Percentiles rank a stretch among this genome's conserved stretches.
These are phyloP conservation scores for Diachasma alloeum DNA, from an alignment of 1,140 invertebrate genomes.

Conservation along the genomic window DNA sequence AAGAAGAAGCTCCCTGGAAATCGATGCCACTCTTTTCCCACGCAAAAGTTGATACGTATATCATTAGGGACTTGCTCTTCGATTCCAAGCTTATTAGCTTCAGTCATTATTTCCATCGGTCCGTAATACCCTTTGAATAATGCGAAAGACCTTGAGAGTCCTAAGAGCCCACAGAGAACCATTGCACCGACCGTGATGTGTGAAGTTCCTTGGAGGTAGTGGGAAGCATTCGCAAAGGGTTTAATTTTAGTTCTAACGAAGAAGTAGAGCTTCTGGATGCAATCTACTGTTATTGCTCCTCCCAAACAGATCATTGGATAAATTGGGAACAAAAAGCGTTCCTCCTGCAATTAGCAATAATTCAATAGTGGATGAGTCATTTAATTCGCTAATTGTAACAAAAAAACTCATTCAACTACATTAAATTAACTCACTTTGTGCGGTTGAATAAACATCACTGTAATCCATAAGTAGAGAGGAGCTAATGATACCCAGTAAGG, in stretches of 20 bases:
- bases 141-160: constrained; percentile 59
- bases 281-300: constrained; percentile 85
- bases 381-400: no score
- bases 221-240: constrained; percentile 63
- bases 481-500: constrained; percentile 78
- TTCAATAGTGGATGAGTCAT: no score
- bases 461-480: constrained; percentile 89
- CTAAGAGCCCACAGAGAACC: constrained; percentile 60
- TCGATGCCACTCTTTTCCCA: constrained; percentile 98
- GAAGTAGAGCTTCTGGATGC: constrained; percentile 80
- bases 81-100: constrained; percentile 74
- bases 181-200: constrained; percentile 75
- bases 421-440: constrained; percentile 78
- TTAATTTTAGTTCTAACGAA: constrained; percentile 67
- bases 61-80: constrained; percentile 67
- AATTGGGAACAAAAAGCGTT: constrained; percentile 95
- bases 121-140: constrained; percentile 83
- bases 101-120: constrained; percentile 88
- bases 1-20: constrained; percentile 96
- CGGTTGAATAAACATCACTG: constrained; percentile 88
- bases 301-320: constrained; percentile 91
- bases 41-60: constrained; percentile 83
- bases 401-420: no score
- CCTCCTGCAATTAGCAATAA: constrained; percentile 68
- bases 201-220: constrained; percentile 80